Conservation (phyloP, 2,888 invertebrate genomes). For the Boloria euphrosyne region DNA sequence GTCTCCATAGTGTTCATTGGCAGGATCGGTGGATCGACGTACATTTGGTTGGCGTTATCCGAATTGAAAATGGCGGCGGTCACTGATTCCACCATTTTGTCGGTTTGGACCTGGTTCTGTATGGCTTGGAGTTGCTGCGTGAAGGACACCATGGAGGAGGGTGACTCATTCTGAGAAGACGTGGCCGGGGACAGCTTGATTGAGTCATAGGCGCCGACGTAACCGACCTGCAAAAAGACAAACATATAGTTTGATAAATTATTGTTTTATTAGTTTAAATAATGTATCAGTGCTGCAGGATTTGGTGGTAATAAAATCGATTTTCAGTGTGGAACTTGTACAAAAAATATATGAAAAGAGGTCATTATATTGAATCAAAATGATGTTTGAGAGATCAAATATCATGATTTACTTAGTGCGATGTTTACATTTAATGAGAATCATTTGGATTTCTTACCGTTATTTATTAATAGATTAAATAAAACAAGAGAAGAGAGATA, state of each 20-base stretch:
- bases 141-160: slow-evolving; percentile 67
- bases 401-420: too few species aligned
- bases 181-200: slow-evolving; percentile 81
- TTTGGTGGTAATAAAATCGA: too few species aligned
- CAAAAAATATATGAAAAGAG: too few species aligned
- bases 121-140: slow-evolving; percentile 75
- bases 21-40: slow-evolving; percentile 55
- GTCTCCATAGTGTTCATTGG: slow-evolving; percentile 53
- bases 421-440: too few species aligned
- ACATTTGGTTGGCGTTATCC: slow-evolving; percentile 63
- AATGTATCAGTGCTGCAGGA: too few species aligned
- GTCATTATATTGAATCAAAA: too few species aligned
- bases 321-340: too few species aligned
- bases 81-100: slow-evolving; percentile 79
- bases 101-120: slow-evolving; percentile 77
- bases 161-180: slow-evolving; percentile 62
- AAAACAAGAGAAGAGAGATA: too few species aligned
- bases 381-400: too few species aligned
- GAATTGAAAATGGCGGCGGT: slow-evolving; percentile 79
- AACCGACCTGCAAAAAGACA: slow-evolving; percentile 51
- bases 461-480: too few species aligned
- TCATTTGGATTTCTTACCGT: too few species aligned
- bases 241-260: neutral
- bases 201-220: slow-evolving; percentile 70
- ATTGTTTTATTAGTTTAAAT: neutral